Conservation (phyloP, 2,888 invertebrate species). For the Cerastis leucographa region DNA sequence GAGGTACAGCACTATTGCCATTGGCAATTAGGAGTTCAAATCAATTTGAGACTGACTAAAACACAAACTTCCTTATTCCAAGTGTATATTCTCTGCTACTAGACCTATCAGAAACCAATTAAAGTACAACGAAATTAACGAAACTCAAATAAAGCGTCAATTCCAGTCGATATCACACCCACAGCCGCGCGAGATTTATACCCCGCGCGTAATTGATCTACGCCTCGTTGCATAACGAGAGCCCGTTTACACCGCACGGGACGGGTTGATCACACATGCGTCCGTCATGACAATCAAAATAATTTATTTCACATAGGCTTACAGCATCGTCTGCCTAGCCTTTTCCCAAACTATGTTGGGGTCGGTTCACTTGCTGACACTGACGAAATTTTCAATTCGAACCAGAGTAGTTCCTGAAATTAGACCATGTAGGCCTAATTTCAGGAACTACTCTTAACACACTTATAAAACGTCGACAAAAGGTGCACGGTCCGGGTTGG, state of each 20-base stretch:
- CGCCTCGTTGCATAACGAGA: conserved; percentile 9
- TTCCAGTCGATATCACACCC: conserved; percentile 36
- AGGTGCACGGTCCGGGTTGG: no score
- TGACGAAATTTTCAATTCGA: no score
- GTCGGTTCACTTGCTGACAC: no score
- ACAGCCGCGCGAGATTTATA: conserved; percentile 61
- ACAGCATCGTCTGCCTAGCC: no score
- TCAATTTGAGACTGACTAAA: neutral
- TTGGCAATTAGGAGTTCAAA: neutral
- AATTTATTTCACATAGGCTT: no score
- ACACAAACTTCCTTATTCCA: neutral
- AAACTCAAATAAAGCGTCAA: conserved; percentile 52
- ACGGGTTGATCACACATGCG: neutral
- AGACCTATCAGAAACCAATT: conserved; percentile 11
- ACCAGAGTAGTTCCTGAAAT: no score
- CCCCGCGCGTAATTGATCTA: conserved; percentile 40
- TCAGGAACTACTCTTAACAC: no score
- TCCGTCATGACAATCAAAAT: neutral
- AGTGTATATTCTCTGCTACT: neutral
- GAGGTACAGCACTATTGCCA: no score
- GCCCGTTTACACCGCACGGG: conserved; percentile 29
- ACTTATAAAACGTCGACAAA: no score
- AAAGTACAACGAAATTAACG: conserved; percentile 29
- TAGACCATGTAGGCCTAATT: no score
- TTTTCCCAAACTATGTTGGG: no score